phyloP scores from a whole-genome alignment of 2,888 invertebrate species.

The Euclidia mi region DNA sequence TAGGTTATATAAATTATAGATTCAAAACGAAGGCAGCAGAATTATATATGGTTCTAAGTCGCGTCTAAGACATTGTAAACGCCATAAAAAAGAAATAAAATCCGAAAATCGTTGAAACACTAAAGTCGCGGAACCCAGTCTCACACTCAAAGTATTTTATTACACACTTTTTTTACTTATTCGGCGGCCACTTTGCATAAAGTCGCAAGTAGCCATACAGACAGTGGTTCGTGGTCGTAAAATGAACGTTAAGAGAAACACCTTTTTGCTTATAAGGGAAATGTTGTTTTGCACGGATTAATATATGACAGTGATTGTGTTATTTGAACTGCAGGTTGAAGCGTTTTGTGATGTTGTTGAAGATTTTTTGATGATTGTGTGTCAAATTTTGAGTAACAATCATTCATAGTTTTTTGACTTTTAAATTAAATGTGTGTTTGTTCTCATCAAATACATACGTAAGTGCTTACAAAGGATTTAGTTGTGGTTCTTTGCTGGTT shows the following conservation, averaged over 20 bases:
- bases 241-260: conserved; percentile 80
- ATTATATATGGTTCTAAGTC: not conserved
- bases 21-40: not conserved
- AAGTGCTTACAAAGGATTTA: too few species aligned
- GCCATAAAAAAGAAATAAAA: conserved; percentile 14
- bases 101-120: conserved; percentile 14
- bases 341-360: conserved; percentile 39
- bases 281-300: conserved; percentile 62
- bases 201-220: conserved; percentile 80
- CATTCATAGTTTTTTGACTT: too few species aligned
- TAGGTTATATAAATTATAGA: not conserved
- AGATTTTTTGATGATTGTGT: conserved; percentile 17
- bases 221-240: conserved; percentile 75
- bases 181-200: conserved; percentile 79
- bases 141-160: conserved; percentile 51
- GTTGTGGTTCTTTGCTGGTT: too few species aligned
- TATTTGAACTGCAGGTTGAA: conserved; percentile 51
- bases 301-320: conserved; percentile 65
- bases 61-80: conserved; percentile 13
- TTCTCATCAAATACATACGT: too few species aligned
- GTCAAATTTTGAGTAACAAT: too few species aligned
- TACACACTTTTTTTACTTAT: conserved; percentile 68
- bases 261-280: conserved; percentile 74
- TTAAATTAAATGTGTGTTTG: too few species aligned
- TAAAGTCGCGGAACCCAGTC: conserved; percentile 38